phyloP scores from a whole-genome alignment of 2,113 vertebrate genomes.

The Oreochromis tanganicae region DNA sequence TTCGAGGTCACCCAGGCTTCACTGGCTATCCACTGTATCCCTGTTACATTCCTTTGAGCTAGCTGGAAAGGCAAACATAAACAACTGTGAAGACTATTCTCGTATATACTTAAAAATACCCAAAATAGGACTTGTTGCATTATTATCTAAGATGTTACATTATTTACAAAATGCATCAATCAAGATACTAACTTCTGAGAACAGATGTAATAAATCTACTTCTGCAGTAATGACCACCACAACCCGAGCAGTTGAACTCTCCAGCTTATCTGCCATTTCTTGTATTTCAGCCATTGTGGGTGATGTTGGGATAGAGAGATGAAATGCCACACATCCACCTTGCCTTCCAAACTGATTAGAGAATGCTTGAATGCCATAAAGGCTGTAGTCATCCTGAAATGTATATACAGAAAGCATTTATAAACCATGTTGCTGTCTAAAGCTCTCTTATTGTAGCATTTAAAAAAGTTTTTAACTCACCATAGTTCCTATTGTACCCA shows the following conservation, averaged over 20 bases:
- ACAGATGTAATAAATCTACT: constrained; percentile 58
- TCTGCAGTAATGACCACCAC: constrained; percentile 71
- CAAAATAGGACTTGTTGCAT: no score
- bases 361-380: constrained; percentile 71
- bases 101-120: no score
- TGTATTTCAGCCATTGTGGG: constrained; percentile 33
- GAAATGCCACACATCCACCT: constrained; percentile 67
- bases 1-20: constrained; percentile 64
- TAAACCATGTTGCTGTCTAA: neutral
- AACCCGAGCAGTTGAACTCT: constrained; percentile 56
- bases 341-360: constrained; percentile 47
- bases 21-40: constrained; percentile 69
- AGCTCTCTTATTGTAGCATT: accelerated
- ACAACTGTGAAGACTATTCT: no score
- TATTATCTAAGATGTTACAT: no score
- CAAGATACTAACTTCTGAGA: constrained; percentile 43
- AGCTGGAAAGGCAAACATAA: constrained; percentile 8
- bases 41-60: constrained; percentile 60
- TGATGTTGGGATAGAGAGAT: constrained; percentile 56
- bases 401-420: neutral
- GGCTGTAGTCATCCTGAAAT: constrained; percentile 68
- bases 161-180: no score
- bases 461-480: constrained; percentile 1
- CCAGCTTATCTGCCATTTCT: constrained; percentile 52
- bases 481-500: constrained; percentile 67